Conservation (phyloP, 2,888 invertebrate species). For the Ommatoiulus sabulosus region DNA sequence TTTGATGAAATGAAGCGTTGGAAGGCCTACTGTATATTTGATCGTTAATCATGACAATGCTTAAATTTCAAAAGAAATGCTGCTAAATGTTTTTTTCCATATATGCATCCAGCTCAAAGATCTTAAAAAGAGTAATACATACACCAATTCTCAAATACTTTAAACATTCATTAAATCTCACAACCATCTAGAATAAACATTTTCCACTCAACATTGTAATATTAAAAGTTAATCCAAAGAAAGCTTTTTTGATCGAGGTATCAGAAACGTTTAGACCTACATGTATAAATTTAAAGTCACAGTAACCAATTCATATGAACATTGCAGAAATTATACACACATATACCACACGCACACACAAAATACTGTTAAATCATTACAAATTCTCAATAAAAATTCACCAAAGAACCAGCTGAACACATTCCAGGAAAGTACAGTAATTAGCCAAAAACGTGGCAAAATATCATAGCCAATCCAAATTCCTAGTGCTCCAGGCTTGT, state of each 20-base stretch:
- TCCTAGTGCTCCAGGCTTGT: background rate
- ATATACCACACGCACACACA: background rate
- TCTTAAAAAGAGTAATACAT: background rate
- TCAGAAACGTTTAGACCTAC: background rate
- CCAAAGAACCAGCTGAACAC: background rate
- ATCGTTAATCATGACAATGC: too few species aligned
- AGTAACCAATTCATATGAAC: background rate
- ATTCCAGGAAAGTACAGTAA: background rate
- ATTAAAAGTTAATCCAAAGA: background rate
- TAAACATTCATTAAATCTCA: background rate
- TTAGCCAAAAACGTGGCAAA: background rate
- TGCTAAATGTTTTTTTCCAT: background rate
- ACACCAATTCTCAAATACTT: background rate
- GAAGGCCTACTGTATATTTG: background rate
- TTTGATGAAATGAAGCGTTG: background rate
- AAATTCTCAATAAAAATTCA: background rate
- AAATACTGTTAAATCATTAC: background rate
- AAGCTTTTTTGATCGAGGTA: background rate
- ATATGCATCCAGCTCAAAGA: background rate
- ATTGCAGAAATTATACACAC: background rate
- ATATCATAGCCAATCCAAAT: conserved; percentile 12
- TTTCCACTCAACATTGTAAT: background rate
- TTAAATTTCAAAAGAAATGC: background rate
- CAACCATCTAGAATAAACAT: background rate
- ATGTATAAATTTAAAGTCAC: background rate